phyloP scores from a whole-genome alignment of 1,140 invertebrate genomes.

The Habropoda laboriosa region DNA sequence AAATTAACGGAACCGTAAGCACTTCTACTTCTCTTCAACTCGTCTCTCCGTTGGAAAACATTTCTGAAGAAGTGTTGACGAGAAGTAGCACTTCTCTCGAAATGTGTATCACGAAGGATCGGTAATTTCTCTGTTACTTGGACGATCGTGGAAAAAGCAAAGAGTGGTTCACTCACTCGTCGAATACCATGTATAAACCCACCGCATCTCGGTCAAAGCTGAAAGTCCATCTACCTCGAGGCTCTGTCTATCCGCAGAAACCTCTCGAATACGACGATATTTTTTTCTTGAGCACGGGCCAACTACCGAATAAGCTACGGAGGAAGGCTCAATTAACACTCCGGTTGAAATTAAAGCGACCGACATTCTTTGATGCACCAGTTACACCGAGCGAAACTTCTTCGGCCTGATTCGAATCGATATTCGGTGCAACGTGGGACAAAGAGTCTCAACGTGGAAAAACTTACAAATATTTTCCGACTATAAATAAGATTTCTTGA shows the following conservation, averaged over 20 bases:
- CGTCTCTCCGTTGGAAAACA: no score
- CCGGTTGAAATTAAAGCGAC: slow-evolving; percentile 47
- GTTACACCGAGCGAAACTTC: no score
- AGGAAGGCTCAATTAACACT: slow-evolving; percentile 50
- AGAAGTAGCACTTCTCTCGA: background rate
- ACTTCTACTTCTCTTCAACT: no score
- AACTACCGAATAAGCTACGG: slow-evolving; percentile 47
- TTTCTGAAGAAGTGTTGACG: no score
- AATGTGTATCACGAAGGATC: background rate
- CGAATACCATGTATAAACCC: background rate
- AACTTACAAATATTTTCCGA: no score
- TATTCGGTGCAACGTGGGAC: no score
- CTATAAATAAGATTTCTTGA: background rate
- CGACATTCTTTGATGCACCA: slow-evolving; percentile 7
- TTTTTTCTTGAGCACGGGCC: slow-evolving; percentile 33
- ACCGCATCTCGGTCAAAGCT: slow-evolving; percentile 13
- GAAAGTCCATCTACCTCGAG: slow-evolving; percentile 41
- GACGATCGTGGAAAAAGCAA: background rate
- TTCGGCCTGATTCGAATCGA: no score
- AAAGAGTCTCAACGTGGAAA: no score
- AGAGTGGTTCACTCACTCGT: no score
- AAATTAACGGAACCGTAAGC: no score
- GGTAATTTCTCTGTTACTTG: background rate
- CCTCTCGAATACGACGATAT: slow-evolving; percentile 4
- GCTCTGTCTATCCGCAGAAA: background rate